phyloP scores from a whole-genome alignment of 1,140 invertebrate genomes.

The Scylla paramamosain region DNA sequence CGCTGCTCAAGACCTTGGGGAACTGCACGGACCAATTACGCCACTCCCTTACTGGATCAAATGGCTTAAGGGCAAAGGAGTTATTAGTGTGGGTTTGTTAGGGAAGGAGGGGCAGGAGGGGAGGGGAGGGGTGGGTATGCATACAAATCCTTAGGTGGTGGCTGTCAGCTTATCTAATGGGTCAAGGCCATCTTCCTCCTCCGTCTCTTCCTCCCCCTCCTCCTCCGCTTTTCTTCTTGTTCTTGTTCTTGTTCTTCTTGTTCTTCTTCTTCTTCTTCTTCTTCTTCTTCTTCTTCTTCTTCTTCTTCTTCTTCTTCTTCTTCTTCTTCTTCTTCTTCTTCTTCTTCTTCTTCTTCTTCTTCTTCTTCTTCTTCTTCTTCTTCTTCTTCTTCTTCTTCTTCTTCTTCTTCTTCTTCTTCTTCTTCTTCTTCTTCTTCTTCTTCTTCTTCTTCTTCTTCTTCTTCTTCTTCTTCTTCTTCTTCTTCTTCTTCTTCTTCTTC shows the following conservation, averaged over 20 bases:
- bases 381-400: neutral
- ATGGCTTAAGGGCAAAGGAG: too few species aligned
- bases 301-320: neutral
- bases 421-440: neutral
- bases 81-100: too few species aligned
- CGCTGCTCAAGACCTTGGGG: too few species aligned
- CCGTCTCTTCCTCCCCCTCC: neutral
- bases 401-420: neutral
- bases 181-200: neutral
- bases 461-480: neutral
- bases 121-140: too few species aligned
- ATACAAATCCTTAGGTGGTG: too few species aligned
- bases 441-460: neutral
- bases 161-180: too few species aligned
- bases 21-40: too few species aligned
- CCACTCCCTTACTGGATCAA: too few species aligned
- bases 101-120: too few species aligned
- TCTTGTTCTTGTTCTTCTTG: neutral
- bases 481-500: neutral
- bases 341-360: neutral
- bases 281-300: neutral
- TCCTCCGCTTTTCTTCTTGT: neutral
- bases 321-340: neutral
- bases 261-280: neutral
- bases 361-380: neutral